Conservation (phyloP, 2,797 vertebrate genomes). For the Tenualosa thibaudeaui region DNA sequence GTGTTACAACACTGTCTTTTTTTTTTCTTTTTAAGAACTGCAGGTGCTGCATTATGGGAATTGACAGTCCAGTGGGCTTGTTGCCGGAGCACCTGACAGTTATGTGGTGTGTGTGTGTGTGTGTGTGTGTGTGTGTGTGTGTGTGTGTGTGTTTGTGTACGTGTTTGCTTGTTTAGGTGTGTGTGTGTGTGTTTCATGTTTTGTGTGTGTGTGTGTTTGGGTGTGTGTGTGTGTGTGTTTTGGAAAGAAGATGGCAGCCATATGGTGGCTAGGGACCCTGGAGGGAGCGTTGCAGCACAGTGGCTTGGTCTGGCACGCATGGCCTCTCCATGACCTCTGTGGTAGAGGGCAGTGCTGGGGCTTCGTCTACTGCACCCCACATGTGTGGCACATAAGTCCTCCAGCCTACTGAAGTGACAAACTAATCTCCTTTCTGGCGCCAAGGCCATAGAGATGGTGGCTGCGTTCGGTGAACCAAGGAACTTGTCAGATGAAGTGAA, state of each 20-base stretch:
- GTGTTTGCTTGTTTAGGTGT: not conserved
- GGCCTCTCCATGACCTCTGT: constrained; percentile 54
- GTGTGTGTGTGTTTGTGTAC: constrained; percentile 48
- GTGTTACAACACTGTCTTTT: not conserved
- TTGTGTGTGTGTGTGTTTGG: constrained; percentile 45
- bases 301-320: constrained; percentile 51
- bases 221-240: constrained; percentile 49
- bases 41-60: constrained; percentile 36
- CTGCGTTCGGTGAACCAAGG: not conserved
- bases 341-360: constrained; percentile 14
- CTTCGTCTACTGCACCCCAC: not conserved
- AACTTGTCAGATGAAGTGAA: not conserved
- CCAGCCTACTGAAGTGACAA: not conserved
- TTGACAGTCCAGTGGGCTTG: constrained; percentile 53
- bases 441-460: not conserved
- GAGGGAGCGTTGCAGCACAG: constrained; percentile 52
- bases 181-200: constrained; percentile 27
- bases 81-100: constrained; percentile 72
- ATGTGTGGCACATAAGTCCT: not conserved
- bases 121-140: constrained; percentile 47
- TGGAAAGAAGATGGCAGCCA: constrained; percentile 67
- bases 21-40: constrained; percentile 17
- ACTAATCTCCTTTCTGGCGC: not conserved
- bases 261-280: constrained; percentile 69
- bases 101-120: constrained; percentile 64